Evolutionary conservation across 2,113 vertebrate species (phyloP), one percentile per base, ranked within the genome.

Genomic region (Tamias sibiricus): DNA sequence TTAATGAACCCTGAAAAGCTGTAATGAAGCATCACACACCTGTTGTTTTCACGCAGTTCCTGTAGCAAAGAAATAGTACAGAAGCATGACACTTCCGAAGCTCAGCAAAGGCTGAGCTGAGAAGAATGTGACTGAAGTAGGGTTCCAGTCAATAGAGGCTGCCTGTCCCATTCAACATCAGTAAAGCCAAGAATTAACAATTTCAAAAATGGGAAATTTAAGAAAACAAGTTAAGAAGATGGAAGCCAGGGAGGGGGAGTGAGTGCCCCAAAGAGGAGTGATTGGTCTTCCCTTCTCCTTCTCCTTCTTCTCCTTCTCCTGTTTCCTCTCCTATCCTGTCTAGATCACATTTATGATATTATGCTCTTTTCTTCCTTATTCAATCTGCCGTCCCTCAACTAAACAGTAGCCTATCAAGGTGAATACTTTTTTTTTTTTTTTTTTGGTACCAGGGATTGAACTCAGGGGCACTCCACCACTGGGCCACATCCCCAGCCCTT

Each of bases 1-100:
- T 74, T 95, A 85, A 76, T 90, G 83, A 96, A 32, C 74, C 68
- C 64, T 87, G 64, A 69, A 64, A 97, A 87, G 87, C 71, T 93
- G 35, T 92, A 71, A 84, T 83, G 95, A 97, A 90, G 94, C 77
- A 59, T 11, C 30, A 74, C 42, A 72, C 13, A 54, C 79, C 54
- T 90, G 40, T 68, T 76, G 94, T 96, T 81, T 89, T 37, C 35
- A 47, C 44, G 37, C 7, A 54, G 37, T 80, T 81, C n/a, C 17
- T 52, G 26, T 32, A 83, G 76, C 88, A 74, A 59, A 87, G 84
- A 91, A 82, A 37, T 47, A 54, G 17, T 30, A 6, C 44, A 52
- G 69, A 75, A 59, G 57, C 20, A 6, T 40, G 69, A 42, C 6
- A 57, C 11, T 1, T 26, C 2, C 12, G 24, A 10, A 20, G 1